Percentiles rank a stretch among this genome's conserved stretches.
Evolutionary conservation across 1,140 invertebrate species (phyloP).

Genomic region (Eumeta japonica): DNA sequence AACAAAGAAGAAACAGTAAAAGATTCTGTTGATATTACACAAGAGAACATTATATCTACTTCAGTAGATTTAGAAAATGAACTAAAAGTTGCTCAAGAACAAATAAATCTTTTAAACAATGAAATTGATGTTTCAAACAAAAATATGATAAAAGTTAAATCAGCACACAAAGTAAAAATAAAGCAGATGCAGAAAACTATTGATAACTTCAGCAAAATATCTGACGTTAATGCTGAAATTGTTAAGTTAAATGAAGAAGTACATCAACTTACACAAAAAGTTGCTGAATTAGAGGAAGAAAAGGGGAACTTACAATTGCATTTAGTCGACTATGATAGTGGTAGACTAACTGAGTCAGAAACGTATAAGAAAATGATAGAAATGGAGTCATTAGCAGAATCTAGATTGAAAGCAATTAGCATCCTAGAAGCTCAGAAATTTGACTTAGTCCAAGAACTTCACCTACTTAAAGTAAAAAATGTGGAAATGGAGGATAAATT

Average conservation of each 20-base stretch:
- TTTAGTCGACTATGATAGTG: conserved; percentile 78
- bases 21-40: conserved; percentile 16
- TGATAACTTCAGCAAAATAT: conserved; percentile 72
- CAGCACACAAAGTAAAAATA: conserved; percentile 74
- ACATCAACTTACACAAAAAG: conserved; percentile 69
- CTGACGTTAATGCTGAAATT: conserved; percentile 69
- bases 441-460: conserved; percentile 65
- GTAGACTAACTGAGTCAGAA: conserved; percentile 59
- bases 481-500: conserved; percentile 62
- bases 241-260: conserved; percentile 60
- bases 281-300: conserved; percentile 84
- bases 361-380: conserved; percentile 52
- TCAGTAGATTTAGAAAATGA: conserved; percentile 26
- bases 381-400: conserved; percentile 52
- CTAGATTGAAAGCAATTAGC: conserved; percentile 61
- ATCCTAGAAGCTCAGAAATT: conserved; percentile 66
- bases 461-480: conserved; percentile 59
- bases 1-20: conserved; percentile 19
- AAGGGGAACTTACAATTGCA: conserved; percentile 84
- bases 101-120: conserved; percentile 63
- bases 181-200: conserved; percentile 83
- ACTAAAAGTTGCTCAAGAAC: conserved; percentile 39
- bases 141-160: conserved; percentile 82
- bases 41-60: conserved; percentile 22
- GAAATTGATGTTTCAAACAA: conserved; percentile 71